These are phyloP conservation scores for Peromyscus aztecus DNA, from an alignment of 2,797 vertebrate genomes.

Conservation along the genomic window DNA sequence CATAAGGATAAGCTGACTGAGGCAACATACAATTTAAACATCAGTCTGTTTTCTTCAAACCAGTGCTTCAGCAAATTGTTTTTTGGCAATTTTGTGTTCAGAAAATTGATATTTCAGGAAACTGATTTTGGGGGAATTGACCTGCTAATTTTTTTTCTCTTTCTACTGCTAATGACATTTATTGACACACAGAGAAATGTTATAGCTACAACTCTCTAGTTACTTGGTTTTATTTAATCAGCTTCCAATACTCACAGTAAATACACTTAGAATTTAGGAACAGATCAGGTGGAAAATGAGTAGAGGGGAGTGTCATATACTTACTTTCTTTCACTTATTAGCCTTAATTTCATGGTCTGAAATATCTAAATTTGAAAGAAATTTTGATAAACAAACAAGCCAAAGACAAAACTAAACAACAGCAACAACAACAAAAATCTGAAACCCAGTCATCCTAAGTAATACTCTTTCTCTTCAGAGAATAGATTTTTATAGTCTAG, in stretches of 20 bases:
- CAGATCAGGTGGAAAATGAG: background rate
- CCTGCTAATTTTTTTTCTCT: background rate
- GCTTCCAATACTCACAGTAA: background rate
- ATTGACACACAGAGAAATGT: background rate
- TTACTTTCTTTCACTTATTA: background rate
- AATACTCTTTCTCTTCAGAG: background rate
- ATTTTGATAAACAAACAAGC: background rate
- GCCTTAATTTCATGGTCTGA: background rate
- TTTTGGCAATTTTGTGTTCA: background rate
- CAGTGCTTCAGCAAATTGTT: background rate
- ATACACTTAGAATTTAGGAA: background rate
- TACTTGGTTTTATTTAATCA: background rate
- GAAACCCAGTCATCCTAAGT: background rate
- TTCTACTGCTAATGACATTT: background rate
- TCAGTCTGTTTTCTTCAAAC: background rate
- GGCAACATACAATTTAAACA: background rate
- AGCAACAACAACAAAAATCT: background rate
- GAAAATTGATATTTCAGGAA: conserved; percentile 11
- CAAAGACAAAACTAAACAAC: background rate
- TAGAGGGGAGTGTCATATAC: background rate
- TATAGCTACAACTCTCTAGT: background rate
- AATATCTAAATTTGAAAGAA: background rate
- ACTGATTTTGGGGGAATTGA: conserved; percentile 3
- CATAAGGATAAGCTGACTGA: background rate
- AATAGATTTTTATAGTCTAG: background rate